These are phyloP conservation scores for Actinemys pallida DNA, from an alignment of 2,113 vertebrate genomes.

Conservation along the genomic window DNA sequence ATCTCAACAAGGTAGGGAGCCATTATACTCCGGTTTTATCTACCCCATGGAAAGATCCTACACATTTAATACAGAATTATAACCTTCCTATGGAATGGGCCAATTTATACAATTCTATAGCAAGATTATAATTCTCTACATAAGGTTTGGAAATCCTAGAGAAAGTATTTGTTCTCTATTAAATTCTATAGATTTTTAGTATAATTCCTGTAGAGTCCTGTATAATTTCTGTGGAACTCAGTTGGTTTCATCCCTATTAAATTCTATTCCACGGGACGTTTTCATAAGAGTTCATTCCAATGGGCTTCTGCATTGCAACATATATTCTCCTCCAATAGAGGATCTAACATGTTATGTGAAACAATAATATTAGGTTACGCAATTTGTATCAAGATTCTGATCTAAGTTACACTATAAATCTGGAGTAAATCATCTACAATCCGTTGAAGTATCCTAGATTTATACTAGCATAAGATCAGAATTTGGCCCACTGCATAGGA, in stretches of 20 bases:
- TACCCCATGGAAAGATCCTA: background rate
- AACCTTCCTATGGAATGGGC: background rate
- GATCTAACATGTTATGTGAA: fast-evolving
- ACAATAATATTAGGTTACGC: fast-evolving
- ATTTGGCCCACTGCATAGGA: background rate
- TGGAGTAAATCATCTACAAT: fast-evolving
- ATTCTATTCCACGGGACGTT: too few relatives aligned
- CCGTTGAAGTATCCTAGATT: background rate
- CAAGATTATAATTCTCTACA: background rate
- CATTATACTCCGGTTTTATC: fast-evolving
- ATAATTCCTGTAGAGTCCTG: background rate
- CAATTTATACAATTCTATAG: background rate
- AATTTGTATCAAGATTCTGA: background rate
- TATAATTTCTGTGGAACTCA: too few relatives aligned
- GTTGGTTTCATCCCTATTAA: too few relatives aligned
- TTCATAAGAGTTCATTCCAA: too few relatives aligned
- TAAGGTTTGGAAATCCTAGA: background rate
- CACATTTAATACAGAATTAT: background rate
- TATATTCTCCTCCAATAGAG: too few relatives aligned
- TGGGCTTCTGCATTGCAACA: too few relatives aligned
- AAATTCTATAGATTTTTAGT: background rate
- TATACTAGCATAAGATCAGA: background rate
- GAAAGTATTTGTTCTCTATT: background rate
- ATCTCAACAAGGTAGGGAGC: background rate
- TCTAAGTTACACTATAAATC: background rate